These are phyloP conservation scores for Sialia sialis DNA, from an alignment of 2,113 vertebrate species.

Conservation along the genomic window DNA sequence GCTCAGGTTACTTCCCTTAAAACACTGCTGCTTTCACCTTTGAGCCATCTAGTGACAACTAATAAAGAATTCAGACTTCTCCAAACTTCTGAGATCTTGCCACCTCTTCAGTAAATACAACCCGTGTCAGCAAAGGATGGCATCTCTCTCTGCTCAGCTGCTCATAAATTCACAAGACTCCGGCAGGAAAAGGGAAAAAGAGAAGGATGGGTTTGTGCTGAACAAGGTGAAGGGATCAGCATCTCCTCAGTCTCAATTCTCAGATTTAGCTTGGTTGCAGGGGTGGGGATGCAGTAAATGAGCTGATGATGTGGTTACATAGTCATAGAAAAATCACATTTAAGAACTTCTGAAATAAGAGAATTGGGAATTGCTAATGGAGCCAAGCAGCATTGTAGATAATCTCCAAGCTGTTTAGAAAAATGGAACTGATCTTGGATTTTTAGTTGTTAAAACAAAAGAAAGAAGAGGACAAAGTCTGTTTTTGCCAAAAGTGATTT, in stretches of 20 bases:
- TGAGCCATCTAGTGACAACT: not conserved
- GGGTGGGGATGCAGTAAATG: not conserved
- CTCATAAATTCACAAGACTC: not conserved
- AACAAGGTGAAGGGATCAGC: not conserved
- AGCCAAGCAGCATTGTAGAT: not conserved
- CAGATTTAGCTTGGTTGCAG: not conserved
- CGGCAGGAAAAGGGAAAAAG: not conserved
- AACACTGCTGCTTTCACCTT: not conserved
- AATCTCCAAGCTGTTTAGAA: not conserved
- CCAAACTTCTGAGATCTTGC: not conserved
- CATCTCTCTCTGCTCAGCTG: not conserved
- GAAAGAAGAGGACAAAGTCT: not conserved
- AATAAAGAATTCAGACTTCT: not conserved
- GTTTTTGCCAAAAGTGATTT: not conserved
- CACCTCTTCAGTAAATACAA: not conserved
- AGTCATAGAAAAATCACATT: not conserved
- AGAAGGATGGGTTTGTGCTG: not conserved
- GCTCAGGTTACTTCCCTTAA: not conserved
- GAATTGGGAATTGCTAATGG: not conserved
- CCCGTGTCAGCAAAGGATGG: not conserved
- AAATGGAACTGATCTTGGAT: not conserved
- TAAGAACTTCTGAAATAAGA: not conserved
- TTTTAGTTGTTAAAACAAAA: not conserved
- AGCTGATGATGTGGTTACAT: not conserved
- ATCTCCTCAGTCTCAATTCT: not conserved